Percentiles rank a stretch among this genome's conserved stretches.
These are phyloP conservation scores for Hoplodrina blanda DNA, from an alignment of 2,888 invertebrate species.

Conservation along the genomic window DNA sequence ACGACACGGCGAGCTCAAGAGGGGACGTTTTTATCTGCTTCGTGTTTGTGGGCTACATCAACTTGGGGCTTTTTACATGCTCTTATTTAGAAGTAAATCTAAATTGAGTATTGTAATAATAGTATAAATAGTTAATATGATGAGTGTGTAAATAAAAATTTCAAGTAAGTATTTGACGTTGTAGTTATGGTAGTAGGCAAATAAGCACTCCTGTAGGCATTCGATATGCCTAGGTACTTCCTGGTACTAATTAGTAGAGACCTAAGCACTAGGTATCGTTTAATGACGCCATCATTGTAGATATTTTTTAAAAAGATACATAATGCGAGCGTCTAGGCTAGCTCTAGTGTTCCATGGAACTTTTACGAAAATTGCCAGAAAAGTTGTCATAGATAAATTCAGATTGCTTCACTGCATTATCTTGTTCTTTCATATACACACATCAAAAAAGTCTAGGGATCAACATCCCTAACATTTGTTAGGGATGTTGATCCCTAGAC, in stretches of 20 bases:
- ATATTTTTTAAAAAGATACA: too few species aligned
- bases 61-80: constrained; percentile 40
- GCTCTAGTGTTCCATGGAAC: not conserved
- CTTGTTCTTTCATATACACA: constrained; percentile 31
- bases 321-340: too few species aligned
- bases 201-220: too few species aligned
- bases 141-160: not conserved
- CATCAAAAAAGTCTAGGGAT: too few species aligned
- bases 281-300: too few species aligned
- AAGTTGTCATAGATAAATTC: not conserved
- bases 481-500: too few species aligned
- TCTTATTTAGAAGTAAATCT: constrained; percentile 10
- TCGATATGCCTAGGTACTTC: too few species aligned
- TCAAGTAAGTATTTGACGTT: too few species aligned
- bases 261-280: too few species aligned
- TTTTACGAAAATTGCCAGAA: constrained; percentile 1
- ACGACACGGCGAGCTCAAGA: constrained; percentile 53
- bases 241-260: too few species aligned
- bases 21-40: constrained; percentile 53
- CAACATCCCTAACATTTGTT: too few species aligned
- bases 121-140: not conserved
- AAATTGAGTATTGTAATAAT: constrained; percentile 8
- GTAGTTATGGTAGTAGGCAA: too few species aligned
- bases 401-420: constrained; percentile 4
- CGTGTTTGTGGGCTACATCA: constrained; percentile 48